Evolutionary conservation across 2,888 invertebrate species (phyloP).

Genomic region (Rhaphigaster nebulosa): DNA sequence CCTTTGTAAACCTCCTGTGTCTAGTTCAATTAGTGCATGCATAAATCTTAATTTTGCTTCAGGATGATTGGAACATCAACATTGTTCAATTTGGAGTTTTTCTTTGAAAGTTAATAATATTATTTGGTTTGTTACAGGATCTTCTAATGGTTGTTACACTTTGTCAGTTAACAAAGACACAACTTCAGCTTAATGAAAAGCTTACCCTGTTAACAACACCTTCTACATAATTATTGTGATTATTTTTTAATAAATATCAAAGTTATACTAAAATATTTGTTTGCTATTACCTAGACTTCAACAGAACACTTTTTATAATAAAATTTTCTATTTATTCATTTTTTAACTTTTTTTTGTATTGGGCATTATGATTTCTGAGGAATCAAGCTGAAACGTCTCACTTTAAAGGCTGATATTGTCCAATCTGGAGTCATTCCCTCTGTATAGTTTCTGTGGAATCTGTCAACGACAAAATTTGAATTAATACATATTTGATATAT

Average conservation of each 20-base stretch:
- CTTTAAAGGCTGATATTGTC: constrained; percentile 63
- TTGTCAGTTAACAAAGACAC: constrained; percentile 95
- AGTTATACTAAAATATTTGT: constrained; percentile 47
- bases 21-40: not conserved
- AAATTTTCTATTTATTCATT: constrained; percentile 7
- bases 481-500: not conserved
- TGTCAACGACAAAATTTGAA: not conserved
- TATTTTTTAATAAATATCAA: constrained; percentile 52
- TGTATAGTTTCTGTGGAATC: constrained; percentile 63
- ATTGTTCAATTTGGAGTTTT: not conserved
- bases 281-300: constrained; percentile 42
- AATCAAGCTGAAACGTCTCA: constrained; percentile 63
- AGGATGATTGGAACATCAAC: not conserved
- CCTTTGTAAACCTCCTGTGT: not conserved
- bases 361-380: constrained; percentile 59
- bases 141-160: constrained; percentile 97
- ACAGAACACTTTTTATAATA: constrained; percentile 9
- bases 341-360: constrained; percentile 49
- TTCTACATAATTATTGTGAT: constrained; percentile 51
- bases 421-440: constrained; percentile 62
- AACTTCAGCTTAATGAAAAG: constrained; percentile 96
- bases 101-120: not conserved
- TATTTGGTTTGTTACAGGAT: constrained; percentile 73
- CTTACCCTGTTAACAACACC: constrained; percentile 84
- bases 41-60: not conserved